phyloP scores from a whole-genome alignment of 1,140 invertebrate genomes.

The Aphis gossypii region DNA sequence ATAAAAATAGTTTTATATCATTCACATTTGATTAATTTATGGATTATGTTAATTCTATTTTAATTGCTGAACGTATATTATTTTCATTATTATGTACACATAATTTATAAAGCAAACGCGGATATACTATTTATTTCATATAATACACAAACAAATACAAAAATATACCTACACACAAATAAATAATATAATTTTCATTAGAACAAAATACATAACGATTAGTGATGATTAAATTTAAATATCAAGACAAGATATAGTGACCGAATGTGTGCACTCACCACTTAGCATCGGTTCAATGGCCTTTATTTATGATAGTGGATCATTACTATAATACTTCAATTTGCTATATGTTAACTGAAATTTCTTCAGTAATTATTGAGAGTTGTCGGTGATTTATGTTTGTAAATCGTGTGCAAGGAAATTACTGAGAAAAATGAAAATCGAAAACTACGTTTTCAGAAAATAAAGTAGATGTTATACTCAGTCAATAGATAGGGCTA shows the following conservation, averaged over 20 bases:
- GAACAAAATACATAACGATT: not conserved
- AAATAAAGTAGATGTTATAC: not conserved
- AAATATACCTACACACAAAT: not conserved
- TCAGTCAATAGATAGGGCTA: not conserved
- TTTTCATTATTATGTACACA: not conserved
- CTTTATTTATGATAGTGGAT: not conserved
- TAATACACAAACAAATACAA: not conserved
- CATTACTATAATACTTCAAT: too few relatives aligned
- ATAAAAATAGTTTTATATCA: not conserved
- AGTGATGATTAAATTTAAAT: not conserved
- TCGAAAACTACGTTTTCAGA: not conserved
- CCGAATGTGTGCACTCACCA: not conserved
- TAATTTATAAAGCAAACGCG: not conserved
- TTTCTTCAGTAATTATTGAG: not conserved
- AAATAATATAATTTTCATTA: not conserved
- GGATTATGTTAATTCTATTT: not conserved
- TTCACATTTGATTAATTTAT: not conserved
- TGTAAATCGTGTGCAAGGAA: not conserved
- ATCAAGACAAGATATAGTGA: not conserved
- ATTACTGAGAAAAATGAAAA: not conserved
- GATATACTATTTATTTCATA: not conserved
- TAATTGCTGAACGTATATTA: not conserved
- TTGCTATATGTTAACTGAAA: not conserved
- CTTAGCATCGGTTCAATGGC: not conserved
- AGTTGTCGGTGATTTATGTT: not conserved